phyloP scores from a whole-genome alignment of 2,888 invertebrate genomes.

The Schizotus pectinicornis region DNA sequence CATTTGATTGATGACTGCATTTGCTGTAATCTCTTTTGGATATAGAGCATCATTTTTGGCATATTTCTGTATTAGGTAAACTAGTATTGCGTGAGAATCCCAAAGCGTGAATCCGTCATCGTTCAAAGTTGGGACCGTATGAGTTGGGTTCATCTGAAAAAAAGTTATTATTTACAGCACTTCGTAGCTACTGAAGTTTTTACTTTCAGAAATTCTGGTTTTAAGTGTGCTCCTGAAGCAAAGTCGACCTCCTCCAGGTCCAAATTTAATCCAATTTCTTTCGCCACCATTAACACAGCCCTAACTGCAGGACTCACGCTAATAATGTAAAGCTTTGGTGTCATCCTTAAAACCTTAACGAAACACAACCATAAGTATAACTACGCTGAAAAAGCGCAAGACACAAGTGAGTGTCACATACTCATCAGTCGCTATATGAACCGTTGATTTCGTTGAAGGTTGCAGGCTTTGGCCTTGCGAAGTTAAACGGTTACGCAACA shows the following conservation, averaged over 20 bases:
- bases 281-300: slow-evolving; percentile 58
- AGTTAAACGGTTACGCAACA: too few relatives aligned
- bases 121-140: slow-evolving; percentile 52
- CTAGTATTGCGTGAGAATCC: slow-evolving; percentile 60
- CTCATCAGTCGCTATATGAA: too few relatives aligned
- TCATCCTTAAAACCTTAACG: slow-evolving; percentile 42
- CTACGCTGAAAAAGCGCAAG: too few relatives aligned
- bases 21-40: slow-evolving; percentile 48
- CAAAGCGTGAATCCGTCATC: slow-evolving; percentile 55
- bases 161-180: slow-evolving; percentile 36
- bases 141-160: slow-evolving; percentile 53
- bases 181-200: too few relatives aligned
- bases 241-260: slow-evolving; percentile 56
- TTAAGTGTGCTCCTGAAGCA: slow-evolving; percentile 51
- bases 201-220: slow-evolving; percentile 49
- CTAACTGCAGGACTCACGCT: slow-evolving; percentile 60
- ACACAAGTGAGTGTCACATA: too few relatives aligned
- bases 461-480: too few relatives aligned
- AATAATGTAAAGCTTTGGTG: slow-evolving; percentile 55
- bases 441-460: too few relatives aligned
- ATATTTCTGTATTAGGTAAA: slow-evolving; percentile 51
- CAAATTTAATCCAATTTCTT: slow-evolving; percentile 56
- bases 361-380: too few relatives aligned
- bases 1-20: slow-evolving; percentile 63
- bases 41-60: slow-evolving; percentile 38